Percentiles rank a stretch among this genome's conserved stretches.
phyloP scores from a whole-genome alignment of 2,797 vertebrate genomes.

The Tadarida brasiliensis region DNA sequence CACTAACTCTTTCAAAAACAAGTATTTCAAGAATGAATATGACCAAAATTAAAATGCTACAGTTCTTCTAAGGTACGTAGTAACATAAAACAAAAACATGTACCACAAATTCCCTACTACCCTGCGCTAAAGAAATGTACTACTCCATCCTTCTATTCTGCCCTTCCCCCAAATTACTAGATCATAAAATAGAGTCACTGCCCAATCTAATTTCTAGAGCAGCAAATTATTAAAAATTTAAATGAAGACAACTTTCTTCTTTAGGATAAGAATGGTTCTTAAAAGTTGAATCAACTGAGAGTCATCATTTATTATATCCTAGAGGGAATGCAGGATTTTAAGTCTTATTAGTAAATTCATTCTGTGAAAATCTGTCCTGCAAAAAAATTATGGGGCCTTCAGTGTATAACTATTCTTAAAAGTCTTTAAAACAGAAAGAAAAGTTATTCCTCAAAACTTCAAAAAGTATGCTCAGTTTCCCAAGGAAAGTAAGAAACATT shows the following conservation, averaged over 20 bases:
- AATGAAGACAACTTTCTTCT: constrained; percentile 25
- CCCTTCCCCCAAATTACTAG: background rate
- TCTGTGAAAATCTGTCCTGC: constrained; percentile 33
- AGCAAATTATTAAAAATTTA: constrained; percentile 40
- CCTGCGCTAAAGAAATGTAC: background rate
- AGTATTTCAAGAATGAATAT: constrained; percentile 32
- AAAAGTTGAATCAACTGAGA: constrained; percentile 29
- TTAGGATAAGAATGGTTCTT: background rate
- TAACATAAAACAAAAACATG: background rate
- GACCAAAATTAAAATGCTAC: background rate
- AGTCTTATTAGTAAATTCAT: constrained; percentile 12
- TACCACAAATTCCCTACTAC: background rate
- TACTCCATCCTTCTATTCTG: background rate
- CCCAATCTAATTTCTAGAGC: constrained; percentile 9
- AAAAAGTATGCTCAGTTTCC: constrained; percentile 55
- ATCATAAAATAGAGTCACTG: background rate
- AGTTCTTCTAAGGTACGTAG: constrained; percentile 38
- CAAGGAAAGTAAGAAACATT: constrained; percentile 30
- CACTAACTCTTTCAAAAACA: constrained; percentile 18
- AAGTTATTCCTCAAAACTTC: constrained; percentile 38
- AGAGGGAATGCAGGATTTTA: constrained; percentile 30
- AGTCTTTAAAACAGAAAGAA: constrained; percentile 35
- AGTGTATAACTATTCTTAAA: constrained; percentile 39
- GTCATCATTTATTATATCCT: constrained; percentile 15
- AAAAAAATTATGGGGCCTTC: background rate